These are phyloP conservation scores for Solenopsis fugax DNA, from an alignment of 1,140 invertebrate species.

Conservation along the genomic window DNA sequence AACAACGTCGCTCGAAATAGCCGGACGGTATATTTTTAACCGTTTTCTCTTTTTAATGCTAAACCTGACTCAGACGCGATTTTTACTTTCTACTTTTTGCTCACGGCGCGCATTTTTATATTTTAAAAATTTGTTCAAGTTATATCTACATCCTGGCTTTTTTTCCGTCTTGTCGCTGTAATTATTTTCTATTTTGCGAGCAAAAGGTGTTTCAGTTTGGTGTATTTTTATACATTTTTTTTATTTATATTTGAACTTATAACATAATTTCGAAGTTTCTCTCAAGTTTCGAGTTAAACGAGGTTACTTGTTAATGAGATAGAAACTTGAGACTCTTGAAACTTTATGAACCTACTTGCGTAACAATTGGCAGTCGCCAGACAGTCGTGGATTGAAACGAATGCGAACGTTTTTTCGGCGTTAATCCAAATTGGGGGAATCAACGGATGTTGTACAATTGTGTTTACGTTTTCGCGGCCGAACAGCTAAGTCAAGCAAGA, in stretches of 20 bases:
- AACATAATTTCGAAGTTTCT: conserved; percentile 1
- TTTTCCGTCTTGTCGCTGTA: neutral
- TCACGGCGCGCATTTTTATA: neutral
- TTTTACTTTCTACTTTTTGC: neutral
- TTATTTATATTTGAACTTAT: conserved; percentile 5
- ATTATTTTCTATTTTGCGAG: neutral
- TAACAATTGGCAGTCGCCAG: neutral
- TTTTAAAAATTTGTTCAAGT: neutral
- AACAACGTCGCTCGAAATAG: conserved; percentile 6
- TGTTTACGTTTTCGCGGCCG: conserved; percentile 29
- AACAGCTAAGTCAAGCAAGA: conserved; percentile 86
- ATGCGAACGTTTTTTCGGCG: conserved; percentile 26
- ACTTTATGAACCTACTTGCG: neutral
- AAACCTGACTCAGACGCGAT: conserved; percentile 3
- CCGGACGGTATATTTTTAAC: neutral
- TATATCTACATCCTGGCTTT: neutral
- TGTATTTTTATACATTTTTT: conserved; percentile 7
- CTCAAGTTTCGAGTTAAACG: conserved; percentile 35
- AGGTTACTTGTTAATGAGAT: conserved; percentile 37
- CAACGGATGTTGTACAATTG: neutral
- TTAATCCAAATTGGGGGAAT: neutral
- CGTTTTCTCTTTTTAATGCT: conserved; percentile 14
- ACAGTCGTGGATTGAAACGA: conserved; percentile 4
- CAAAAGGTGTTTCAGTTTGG: neutral
- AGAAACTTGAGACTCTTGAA: conserved; percentile 1